Evolutionary conservation across 2,113 vertebrate species (phyloP), one percentile per base, ranked within the genome.

Genomic region (Formicarius rufipectus): DNA sequence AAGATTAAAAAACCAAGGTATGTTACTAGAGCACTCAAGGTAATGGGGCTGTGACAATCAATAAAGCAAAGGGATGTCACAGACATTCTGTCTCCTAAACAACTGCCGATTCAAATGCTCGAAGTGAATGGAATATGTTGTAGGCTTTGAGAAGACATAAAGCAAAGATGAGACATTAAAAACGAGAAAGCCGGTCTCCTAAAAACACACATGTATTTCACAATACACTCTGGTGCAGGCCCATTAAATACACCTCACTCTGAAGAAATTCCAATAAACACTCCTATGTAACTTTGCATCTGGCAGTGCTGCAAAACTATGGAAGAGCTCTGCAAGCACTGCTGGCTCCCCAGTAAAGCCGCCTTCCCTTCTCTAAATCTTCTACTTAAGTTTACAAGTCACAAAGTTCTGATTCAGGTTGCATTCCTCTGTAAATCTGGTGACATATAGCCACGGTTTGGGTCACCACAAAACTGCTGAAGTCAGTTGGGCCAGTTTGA

Each of bases 71-170:
- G 12, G 35, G 59, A 74, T 71, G 39, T 50, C 47, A 71, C 45
- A 91, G 90, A 80, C 64, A 60, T 77, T 92, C 39, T 60, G 81
- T 60, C 58, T 89, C 81, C 58, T 40, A 62, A 81, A 67, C 52
- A 84, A 47, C 39, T 66, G 45, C 30, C 68, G 62, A 62, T 39
- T 74, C 22, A 62, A 40, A 30, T 33, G 20, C 23, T 89, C 45
- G 58, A 64, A 79, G 77, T 39, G 24, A 88, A 67, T 5, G 2
- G 14, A 81, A 17, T 37, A 52, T 15, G 10, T 22, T 58, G 14
- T 7, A 75, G 27, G 62, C 22, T 91, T 79, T 81, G 56, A 86
- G 60, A 80, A 90, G 45, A 52, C 64, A 69, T 20, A 39, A 78
- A 84, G 37, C 14, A 84, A 40, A 76, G 7, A 17, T 2, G 6